phyloP scores from a whole-genome alignment of 2,888 invertebrate species.

The Syritta pipiens region DNA sequence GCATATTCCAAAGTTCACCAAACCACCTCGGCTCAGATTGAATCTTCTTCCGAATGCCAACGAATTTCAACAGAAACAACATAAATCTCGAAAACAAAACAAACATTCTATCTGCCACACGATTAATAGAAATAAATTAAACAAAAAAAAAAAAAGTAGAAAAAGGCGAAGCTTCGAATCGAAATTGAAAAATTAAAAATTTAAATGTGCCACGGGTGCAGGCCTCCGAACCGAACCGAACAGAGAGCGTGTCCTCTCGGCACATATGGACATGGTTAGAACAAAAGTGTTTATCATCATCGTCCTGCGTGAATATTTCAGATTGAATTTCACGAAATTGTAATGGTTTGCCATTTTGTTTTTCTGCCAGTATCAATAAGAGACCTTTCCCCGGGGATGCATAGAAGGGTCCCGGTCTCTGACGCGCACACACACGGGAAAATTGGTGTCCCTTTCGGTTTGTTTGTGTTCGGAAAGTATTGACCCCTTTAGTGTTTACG shows the following conservation, averaged over 20 bases:
- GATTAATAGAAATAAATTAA: constrained; percentile 29
- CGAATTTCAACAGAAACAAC: too few species aligned
- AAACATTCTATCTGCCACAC: constrained; percentile 11
- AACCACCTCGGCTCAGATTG: too few species aligned
- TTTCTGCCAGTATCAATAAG: neutral
- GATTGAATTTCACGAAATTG: constrained; percentile 38
- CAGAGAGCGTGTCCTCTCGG: constrained; percentile 16
- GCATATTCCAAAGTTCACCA: too few species aligned
- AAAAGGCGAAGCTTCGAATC: constrained; percentile 28
- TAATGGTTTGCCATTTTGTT: constrained; percentile 14
- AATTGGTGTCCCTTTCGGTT: constrained; percentile 22
- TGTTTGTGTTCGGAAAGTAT: constrained; percentile 43
- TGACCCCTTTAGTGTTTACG: constrained; percentile 57
- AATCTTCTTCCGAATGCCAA: too few species aligned
- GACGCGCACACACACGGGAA: neutral
- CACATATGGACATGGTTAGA: constrained; percentile 12
- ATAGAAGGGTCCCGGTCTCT: neutral
- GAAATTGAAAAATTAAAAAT: constrained; percentile 63
- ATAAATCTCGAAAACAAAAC: too few species aligned
- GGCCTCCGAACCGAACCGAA: constrained; percentile 16
- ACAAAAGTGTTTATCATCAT: constrained; percentile 24
- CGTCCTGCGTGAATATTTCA: constrained; percentile 11
- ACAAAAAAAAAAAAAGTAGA: neutral
- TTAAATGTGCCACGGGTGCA: constrained; percentile 33
- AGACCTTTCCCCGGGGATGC: neutral